Base-by-base conservation (phyloP, 1,140 invertebrate genomes). In the Linepithema humile region DNA sequence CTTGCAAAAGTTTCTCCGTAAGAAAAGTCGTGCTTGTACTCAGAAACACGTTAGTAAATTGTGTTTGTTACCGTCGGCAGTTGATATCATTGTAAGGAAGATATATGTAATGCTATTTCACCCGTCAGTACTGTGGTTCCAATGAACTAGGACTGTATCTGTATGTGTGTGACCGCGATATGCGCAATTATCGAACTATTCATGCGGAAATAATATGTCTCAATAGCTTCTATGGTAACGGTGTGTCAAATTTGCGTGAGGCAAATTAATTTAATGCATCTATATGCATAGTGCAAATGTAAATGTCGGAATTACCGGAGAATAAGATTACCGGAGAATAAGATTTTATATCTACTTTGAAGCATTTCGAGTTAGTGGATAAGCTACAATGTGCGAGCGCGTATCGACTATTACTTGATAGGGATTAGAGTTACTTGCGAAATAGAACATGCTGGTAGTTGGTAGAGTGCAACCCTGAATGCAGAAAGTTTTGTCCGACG, bases 401-500 rank as follows among this genome's bases (percentile, higher is more conserved):
- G 62, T n/a, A 60, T 43, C 55, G 26, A 29, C 73, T 20, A 67
- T 55, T 10, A 57, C 6, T 69, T 40, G 35, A 55, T 29, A 35
- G 64, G 0, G 48, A 32, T 80, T 50, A 67, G 17, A 55, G 35
- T 2, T 78, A 29, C 23, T 60, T 62, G 20, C 17, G 35, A 78
- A 78, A 78, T 69, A 3, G 23, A 69, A 69, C 45, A 53, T 78
- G n/a, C 15, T 26, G 35, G 23, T 48, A 53, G 45, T 78, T 23
- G 29, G 29, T 4, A 65, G 40, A 65, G 60, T n/a, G n/a, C 67
- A 84, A 73, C 65, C 73, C 43, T 26, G 15, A 65, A 80, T 82
- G 59, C 50, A 32, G 74, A 85, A 73, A 82, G 50, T 85, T 86
- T 60, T 15, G 10, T 40, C 35, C 23, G 26, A 57, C n/a, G 20